Evolutionary conservation across 2,888 invertebrate genomes (phyloP).

Genomic region (Athripsodes cinereus): DNA sequence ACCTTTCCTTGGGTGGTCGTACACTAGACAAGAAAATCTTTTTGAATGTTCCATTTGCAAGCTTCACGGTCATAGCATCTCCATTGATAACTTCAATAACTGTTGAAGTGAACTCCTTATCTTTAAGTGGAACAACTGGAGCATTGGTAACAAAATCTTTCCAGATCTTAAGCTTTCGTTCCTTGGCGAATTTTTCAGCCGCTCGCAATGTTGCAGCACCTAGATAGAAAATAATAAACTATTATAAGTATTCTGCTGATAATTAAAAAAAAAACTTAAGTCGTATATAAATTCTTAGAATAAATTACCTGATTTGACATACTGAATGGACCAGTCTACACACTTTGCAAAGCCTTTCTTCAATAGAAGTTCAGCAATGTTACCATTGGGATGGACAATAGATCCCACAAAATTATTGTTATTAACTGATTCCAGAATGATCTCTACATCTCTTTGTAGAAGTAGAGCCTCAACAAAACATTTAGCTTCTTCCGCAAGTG

Average conservation of each 20-base stretch:
- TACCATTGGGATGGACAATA: slow-evolving; percentile 84
- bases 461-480: slow-evolving; percentile 89
- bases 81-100: slow-evolving; percentile 91
- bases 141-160: slow-evolving; percentile 78
- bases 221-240: slow-evolving; percentile 22
- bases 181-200: slow-evolving; percentile 85
- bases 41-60: slow-evolving; percentile 68
- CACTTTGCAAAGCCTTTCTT: slow-evolving; percentile 91
- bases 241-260: too few relatives aligned
- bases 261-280: slow-evolving; percentile 7
- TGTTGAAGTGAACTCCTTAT: slow-evolving; percentile 74
- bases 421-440: slow-evolving; percentile 85
- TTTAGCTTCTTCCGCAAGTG: slow-evolving; percentile 85
- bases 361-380: slow-evolving; percentile 89
- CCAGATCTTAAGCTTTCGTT: slow-evolving; percentile 83
- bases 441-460: slow-evolving; percentile 85
- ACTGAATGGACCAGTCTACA: slow-evolving; percentile 87
- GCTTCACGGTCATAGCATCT: slow-evolving; percentile 84
- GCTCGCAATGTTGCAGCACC: slow-evolving; percentile 77
- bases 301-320: slow-evolving; percentile 58
- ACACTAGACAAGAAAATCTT: slow-evolving; percentile 96
- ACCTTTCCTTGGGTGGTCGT: slow-evolving; percentile 81
- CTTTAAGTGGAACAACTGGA: slow-evolving; percentile 66
- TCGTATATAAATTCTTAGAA: slow-evolving; percentile 6
- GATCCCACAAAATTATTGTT: slow-evolving; percentile 93